phyloP scores from a whole-genome alignment of 2,113 vertebrate genomes.

The Brachypodius melanocephalos region DNA sequence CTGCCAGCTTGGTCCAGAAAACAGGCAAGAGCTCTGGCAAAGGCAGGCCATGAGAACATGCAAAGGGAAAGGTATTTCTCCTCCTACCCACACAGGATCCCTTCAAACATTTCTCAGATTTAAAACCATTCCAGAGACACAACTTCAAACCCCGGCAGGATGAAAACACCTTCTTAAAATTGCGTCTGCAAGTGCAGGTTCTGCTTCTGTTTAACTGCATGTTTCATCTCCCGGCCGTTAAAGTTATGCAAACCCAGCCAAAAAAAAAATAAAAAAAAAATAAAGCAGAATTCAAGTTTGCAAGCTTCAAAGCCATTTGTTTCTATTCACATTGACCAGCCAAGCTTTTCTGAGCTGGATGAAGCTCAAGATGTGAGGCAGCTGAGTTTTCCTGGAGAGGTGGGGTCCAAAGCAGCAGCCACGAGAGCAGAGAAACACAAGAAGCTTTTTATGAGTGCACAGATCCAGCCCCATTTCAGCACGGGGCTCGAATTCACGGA shows the following conservation, averaged over 20 bases:
- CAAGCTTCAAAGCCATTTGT: background rate
- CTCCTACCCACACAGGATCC: background rate
- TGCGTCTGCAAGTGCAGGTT: background rate
- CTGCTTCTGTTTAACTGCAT: background rate
- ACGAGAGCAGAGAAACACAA: background rate
- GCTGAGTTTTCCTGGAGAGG: background rate
- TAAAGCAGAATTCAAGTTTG: background rate
- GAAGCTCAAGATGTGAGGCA: slow-evolving; percentile 4
- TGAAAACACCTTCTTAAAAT: background rate
- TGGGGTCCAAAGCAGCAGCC: slow-evolving; percentile 12
- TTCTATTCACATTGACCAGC: background rate
- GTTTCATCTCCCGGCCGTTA: background rate
- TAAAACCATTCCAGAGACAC: background rate
- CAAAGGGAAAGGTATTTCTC: slow-evolving; percentile 12
- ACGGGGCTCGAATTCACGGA: background rate
- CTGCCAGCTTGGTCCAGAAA: background rate
- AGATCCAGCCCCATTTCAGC: slow-evolving; percentile 6
- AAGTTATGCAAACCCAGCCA: slow-evolving; percentile 8
- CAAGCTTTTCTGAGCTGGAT: slow-evolving; percentile 38
- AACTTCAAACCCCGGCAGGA: background rate
- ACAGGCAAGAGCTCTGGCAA: slow-evolving; percentile 1
- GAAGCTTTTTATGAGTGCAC: slow-evolving; percentile 12
- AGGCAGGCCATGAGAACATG: background rate
- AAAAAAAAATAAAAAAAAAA: slow-evolving; percentile 32
- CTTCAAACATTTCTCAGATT: background rate